Percentiles rank a stretch among this genome's conserved stretches.
Evolutionary conservation across 2,888 invertebrate species (phyloP).

Genomic region (Dioctria rufipes): DNA sequence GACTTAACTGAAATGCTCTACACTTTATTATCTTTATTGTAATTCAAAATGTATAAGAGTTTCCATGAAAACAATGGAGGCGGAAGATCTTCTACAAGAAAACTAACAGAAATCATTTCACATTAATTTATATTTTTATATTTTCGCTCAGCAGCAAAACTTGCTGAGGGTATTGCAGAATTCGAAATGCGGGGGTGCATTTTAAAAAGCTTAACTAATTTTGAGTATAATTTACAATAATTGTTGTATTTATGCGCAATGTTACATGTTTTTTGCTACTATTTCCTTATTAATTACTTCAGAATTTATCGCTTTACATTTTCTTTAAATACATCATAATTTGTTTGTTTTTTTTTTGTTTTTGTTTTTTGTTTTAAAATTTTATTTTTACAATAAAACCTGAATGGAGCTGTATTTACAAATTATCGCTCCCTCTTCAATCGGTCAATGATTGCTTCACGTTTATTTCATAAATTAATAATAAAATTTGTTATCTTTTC

Average conservation of each 20-base stretch:
- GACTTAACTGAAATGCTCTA: too few relatives aligned
- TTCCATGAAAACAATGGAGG: too few relatives aligned
- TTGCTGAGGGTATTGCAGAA: slow-evolving; percentile 34
- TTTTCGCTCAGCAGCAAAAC: slow-evolving; percentile 12
- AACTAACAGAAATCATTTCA: slow-evolving; percentile 8
- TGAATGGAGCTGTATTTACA: background rate
- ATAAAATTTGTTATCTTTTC: background rate
- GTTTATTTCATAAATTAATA: slow-evolving; percentile 29
- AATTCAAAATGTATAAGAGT: too few relatives aligned
- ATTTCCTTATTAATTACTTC: slow-evolving; percentile 40
- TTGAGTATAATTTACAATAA: slow-evolving; percentile 35
- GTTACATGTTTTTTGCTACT: background rate
- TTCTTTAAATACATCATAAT: background rate
- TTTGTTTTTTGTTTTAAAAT: background rate
- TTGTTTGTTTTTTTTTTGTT: too few relatives aligned
- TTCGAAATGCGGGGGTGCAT: slow-evolving; percentile 27
- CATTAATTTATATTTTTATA: slow-evolving; percentile 27
- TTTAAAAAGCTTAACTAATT: slow-evolving; percentile 37
- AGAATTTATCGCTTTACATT: slow-evolving; percentile 49
- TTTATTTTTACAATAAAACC: slow-evolving; percentile 16
- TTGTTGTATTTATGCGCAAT: slow-evolving; percentile 17
- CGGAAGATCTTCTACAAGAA: background rate
- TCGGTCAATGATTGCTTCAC: slow-evolving; percentile 23
- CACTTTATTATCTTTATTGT: too few relatives aligned
- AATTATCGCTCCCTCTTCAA: too few relatives aligned